Evolutionary conservation across 2,113 vertebrate genomes (phyloP), one percentile per base, ranked within the genome.

Genomic region (Aptenodytes patagonicus): DNA sequence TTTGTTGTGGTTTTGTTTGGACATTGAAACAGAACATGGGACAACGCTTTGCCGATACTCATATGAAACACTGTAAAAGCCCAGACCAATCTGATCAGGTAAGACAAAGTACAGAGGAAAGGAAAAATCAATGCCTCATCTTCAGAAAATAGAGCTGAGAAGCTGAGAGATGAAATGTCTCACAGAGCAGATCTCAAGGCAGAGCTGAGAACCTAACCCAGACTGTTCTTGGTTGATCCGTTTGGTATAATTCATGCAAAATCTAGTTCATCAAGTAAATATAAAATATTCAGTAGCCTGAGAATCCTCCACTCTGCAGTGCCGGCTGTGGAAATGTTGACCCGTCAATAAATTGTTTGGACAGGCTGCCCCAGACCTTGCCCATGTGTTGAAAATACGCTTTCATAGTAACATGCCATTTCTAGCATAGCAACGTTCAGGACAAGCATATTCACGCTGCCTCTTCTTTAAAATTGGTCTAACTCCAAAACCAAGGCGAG

Each of bases 171-270:
- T 55, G 29, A 91, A 80, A 92, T 20, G 20, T 70, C 70, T 90
- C 9, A 0, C n/a, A 51, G 62, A 87, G 32, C 61, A 93, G 78
- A 91, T 87, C 81, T 89, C 75, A 49, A 70, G 70, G 58, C 73
- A 91, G 49, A 89, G 54, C 40, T 42, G 47, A 89, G 58, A 82
- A 88, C 34, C 21, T 75, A 84, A 52, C 36, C 40, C 40, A 55
- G 51, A 42, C 13, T 34, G 62, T 31, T 79, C 57, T 85, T 83
- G 6, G 62, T 44, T 94, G 78, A 95, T 85, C 46, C 55, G 93
- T 85, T 86, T 83, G 66, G 62, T 66, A 31, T 85, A 76, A 89
- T 95, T 96, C 11, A 83, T 95, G 84, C 58, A 91, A 96, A 93
- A 94, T 78, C 62, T 54, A 44, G 51, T 71, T 83, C 49, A 83